Base-by-base conservation (phyloP, 2,113 vertebrate genomes). In the Sylvilagus bachmani region DNA sequence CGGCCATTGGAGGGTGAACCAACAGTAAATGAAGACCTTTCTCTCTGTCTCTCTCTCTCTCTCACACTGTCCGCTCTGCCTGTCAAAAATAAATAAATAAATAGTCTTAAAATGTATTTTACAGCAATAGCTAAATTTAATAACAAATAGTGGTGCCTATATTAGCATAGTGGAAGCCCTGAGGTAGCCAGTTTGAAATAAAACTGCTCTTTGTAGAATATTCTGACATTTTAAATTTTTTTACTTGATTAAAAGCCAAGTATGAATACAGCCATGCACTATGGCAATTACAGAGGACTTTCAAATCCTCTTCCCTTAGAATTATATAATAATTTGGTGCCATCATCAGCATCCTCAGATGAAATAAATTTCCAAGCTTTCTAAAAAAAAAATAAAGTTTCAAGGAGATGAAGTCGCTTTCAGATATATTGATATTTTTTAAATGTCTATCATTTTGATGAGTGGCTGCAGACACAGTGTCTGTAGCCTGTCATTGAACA, bases 201-300 rank as follows among this genome's bases (percentile, higher is more conserved):
- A 83, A 93, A 83, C 14, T 8, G 67, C 10, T 55, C 36, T 84
- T 97, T n/a, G 25, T 78, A 77, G 67, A 94, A 80, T 80, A 62
- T 29, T 87, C 71, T 93, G 38, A 83, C 78, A 58, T 10, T 86
- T 33, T 89, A 67, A 93, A 87, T 97, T 90, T 74, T 94, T 89
- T 94, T 74, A 89, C 25, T 86, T 83, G 79, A 89, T 75, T 73
- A 81, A 82, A 95, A 74, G 77, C 44, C 33, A 73, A 93, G 25
- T 21, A 87, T 55, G 61, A 36, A n/a, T 82, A 91, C 51, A 90
- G 53, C 11, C 11, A 69, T 29, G 13, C 87, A 14, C 88, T 89
- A n/a, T 55, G 62, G 29, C 49, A 88, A 86, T 49, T 61, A 69
- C 51, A 44, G 86, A 49, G 33, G 31, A 78, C 29, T 82, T 29